These are phyloP conservation scores for Oncorhynchus mykiss DNA, from an alignment of 2,113 vertebrate genomes.

Conservation along the genomic window DNA sequence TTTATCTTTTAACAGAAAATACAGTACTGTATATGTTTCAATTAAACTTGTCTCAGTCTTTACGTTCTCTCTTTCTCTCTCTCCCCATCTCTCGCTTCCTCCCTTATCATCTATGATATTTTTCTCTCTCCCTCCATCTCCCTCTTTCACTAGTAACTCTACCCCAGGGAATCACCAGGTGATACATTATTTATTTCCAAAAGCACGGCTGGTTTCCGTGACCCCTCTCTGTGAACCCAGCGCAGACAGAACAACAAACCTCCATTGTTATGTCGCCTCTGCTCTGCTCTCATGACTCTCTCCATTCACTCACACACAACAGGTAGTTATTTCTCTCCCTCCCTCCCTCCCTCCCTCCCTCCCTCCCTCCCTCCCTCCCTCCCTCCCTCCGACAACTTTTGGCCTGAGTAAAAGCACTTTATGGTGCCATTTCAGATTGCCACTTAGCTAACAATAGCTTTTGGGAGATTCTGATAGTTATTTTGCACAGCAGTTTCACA, in stretches of 20 bases:
- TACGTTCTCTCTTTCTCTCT: too few species aligned
- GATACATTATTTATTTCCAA: slow-evolving; percentile 78
- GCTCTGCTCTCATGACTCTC: slow-evolving; percentile 1
- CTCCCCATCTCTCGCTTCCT: too few species aligned
- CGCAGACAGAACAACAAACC: slow-evolving; percentile 58
- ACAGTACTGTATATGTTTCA: too few species aligned
- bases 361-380: too few species aligned
- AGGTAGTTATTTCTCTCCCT: neutral
- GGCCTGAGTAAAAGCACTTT: too few species aligned
- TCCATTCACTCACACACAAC: slow-evolving; percentile 15
- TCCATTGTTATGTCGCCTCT: slow-evolving; percentile 40
- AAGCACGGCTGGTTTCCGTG: slow-evolving; percentile 70
- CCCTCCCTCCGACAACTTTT: too few species aligned
- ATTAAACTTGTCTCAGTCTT: too few species aligned
- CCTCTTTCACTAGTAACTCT: slow-evolving; percentile 57
- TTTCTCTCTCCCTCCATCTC: slow-evolving; percentile 26
- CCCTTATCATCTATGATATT: too few species aligned
- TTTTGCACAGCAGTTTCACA: too few species aligned
- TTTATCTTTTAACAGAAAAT: slow-evolving; percentile 51
- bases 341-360: neutral
- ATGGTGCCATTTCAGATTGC: too few species aligned
- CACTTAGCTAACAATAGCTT: too few species aligned
- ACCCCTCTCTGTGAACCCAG: slow-evolving; percentile 58
- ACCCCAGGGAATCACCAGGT: slow-evolving; percentile 73
- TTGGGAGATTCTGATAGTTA: too few species aligned